Evolutionary conservation across 2,888 invertebrate species (phyloP).

Genomic region (Heliconius sara): DNA sequence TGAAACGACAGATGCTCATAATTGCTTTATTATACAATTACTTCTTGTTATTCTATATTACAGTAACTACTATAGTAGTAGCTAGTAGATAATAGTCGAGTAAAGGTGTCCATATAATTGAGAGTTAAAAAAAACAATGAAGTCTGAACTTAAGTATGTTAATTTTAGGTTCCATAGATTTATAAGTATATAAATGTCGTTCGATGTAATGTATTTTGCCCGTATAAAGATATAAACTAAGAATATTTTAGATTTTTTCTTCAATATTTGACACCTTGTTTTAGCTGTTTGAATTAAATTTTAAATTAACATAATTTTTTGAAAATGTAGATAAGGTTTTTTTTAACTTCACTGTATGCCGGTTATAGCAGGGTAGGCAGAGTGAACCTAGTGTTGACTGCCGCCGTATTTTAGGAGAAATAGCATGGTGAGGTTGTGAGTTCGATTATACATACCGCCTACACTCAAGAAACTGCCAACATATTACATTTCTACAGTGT

Average conservation of each 20-base stretch:
- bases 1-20: slow-evolving; percentile 21
- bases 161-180: background rate
- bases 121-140: background rate
- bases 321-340: too few relatives aligned
- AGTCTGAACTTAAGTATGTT: background rate
- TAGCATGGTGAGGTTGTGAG: too few relatives aligned
- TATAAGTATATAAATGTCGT: background rate
- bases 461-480: too few relatives aligned
- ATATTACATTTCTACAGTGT: too few relatives aligned
- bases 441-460: too few relatives aligned
- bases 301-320: too few relatives aligned
- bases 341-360: background rate
- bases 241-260: too few relatives aligned
- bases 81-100: background rate
- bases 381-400: background rate
- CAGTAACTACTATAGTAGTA: background rate
- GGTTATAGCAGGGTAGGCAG: background rate
- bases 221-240: too few relatives aligned
- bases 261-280: too few relatives aligned
- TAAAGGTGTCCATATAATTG: slow-evolving; percentile 26
- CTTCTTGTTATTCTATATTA: background rate
- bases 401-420: too few relatives aligned
- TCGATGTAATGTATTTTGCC: too few relatives aligned
- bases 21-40: slow-evolving; percentile 41
- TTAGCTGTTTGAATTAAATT: too few relatives aligned